A percentile compares a stretch with the other conserved stretches of the same genome.
These are phyloP conservation scores for Okamejei kenojei DNA, from an alignment of 2,797 vertebrate genomes.

Conservation along the genomic window DNA sequence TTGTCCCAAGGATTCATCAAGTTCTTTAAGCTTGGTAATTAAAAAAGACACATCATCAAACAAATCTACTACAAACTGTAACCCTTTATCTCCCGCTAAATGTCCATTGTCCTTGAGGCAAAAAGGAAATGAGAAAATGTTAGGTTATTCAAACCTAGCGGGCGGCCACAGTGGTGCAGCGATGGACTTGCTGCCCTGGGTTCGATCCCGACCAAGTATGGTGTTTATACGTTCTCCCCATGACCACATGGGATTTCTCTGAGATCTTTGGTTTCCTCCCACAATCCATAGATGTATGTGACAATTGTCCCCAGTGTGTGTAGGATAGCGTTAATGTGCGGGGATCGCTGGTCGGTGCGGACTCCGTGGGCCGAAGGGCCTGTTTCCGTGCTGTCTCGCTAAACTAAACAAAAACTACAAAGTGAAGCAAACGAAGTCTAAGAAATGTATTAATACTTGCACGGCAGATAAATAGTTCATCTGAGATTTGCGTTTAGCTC, in stretches of 20 bases:
- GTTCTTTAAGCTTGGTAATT: neutral
- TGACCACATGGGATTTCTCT: too few relatives aligned
- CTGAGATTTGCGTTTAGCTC: neutral
- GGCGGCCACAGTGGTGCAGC: too few relatives aligned
- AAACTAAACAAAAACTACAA: neutral
- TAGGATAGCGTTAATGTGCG: too few relatives aligned
- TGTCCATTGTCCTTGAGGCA: neutral
- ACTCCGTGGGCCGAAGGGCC: too few relatives aligned
- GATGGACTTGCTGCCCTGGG: too few relatives aligned
- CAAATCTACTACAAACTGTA: neutral
- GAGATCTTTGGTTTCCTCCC: too few relatives aligned
- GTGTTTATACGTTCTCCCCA: too few relatives aligned
- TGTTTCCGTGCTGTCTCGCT: too few relatives aligned
- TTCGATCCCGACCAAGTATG: too few relatives aligned
- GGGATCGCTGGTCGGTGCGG: too few relatives aligned
- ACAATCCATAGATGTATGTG: too few relatives aligned
- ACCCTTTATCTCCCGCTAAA: neutral
- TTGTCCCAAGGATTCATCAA: neutral
- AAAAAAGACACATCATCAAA: constrained; percentile 20
- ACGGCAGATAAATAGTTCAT: neutral
- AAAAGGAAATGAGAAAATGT: neutral
- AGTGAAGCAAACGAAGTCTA: neutral
- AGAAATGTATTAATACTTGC: neutral
- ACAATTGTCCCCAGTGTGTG: too few relatives aligned
- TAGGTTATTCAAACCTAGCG: neutral